These are phyloP conservation scores for Drosophila baimaii DNA, from an alignment of 1,140 invertebrate species.

Conservation along the genomic window DNA sequence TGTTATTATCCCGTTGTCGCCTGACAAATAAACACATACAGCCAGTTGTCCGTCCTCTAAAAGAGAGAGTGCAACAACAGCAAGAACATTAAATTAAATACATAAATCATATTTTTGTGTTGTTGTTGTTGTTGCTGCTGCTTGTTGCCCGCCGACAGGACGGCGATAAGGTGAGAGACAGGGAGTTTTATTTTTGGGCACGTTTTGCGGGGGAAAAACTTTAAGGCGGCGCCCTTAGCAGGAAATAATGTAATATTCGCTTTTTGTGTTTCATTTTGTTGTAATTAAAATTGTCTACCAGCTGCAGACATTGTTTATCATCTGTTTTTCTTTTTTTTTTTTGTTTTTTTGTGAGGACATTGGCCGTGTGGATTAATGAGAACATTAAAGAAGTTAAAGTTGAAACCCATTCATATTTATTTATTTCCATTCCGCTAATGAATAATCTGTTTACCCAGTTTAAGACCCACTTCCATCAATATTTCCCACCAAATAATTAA, in stretches of 20 bases:
- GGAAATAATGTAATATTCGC: conserved; percentile 25
- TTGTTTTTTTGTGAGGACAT: conserved; percentile 21
- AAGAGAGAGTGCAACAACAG: conserved; percentile 53
- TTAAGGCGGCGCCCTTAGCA: conserved; percentile 29
- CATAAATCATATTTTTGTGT: conserved; percentile 76
- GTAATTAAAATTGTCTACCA: conserved; percentile 74
- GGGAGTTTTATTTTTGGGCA: conserved; percentile 13
- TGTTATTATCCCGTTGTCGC: conserved; percentile 79
- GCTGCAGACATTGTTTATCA: conserved; percentile 63
- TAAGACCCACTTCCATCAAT: background rate
- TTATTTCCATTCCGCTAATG: background rate
- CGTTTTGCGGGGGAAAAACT: conserved; percentile 16
- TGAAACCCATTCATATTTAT: conserved; percentile 8
- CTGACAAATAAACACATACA: conserved; percentile 78
- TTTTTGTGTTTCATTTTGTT: conserved; percentile 45
- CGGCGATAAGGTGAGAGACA: conserved; percentile 37
- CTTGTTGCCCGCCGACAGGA: conserved; percentile 53
- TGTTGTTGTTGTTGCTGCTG: too few species aligned
- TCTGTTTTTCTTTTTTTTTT: conserved; percentile 26
- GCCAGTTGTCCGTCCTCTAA: conserved; percentile 46
- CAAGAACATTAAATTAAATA: conserved; percentile 80
- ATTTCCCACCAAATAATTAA: conserved; percentile 25
- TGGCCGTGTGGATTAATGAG: conserved; percentile 34
- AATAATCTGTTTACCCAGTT: conserved; percentile 3
- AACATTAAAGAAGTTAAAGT: conserved; percentile 25